phyloP scores from a whole-genome alignment of 92 coral and sea anemone genomes.

The Anthopleura xanthogrammica region DNA sequence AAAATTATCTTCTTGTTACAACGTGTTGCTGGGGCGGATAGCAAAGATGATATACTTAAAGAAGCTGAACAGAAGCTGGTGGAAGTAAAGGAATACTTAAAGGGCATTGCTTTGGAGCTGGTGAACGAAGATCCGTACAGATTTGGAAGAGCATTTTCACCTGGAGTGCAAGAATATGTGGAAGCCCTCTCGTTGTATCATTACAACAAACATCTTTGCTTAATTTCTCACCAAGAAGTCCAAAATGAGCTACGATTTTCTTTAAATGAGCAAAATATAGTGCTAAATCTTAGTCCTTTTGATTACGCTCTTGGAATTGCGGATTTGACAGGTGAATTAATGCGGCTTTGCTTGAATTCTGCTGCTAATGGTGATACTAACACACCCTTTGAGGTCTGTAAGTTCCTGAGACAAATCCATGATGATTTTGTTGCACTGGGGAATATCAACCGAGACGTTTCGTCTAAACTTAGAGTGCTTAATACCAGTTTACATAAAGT shows the following conservation, averaged over 20 bases:
- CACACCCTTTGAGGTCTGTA: slow-evolving; percentile 78
- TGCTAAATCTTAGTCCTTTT: slow-evolving; percentile 60
- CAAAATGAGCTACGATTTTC: slow-evolving; percentile 52
- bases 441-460: no score
- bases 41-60: slow-evolving; percentile 48
- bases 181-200: slow-evolving; percentile 81
- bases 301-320: slow-evolving; percentile 91
- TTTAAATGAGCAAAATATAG: slow-evolving; percentile 28
- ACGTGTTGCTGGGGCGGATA: slow-evolving; percentile 67
- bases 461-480: slow-evolving; percentile 69
- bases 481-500: slow-evolving; percentile 82
- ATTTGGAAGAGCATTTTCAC: slow-evolving; percentile 81
- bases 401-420: slow-evolving; percentile 23
- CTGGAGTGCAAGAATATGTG: slow-evolving; percentile 90
- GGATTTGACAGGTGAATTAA: slow-evolving; percentile 95
- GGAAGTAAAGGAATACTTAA: slow-evolving; percentile 65
- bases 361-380: slow-evolving; percentile 80
- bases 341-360: slow-evolving; percentile 90
- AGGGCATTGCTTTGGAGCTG: slow-evolving; percentile 78
- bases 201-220: slow-evolving; percentile 61
- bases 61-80: slow-evolving; percentile 83
- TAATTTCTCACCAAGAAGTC: slow-evolving; percentile 70
- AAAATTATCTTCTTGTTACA: slow-evolving; percentile 80
- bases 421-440: no score
- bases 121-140: slow-evolving; percentile 74